phyloP scores from a whole-genome alignment of 2,797 vertebrate genomes.

The Onychomys leucogaster region DNA sequence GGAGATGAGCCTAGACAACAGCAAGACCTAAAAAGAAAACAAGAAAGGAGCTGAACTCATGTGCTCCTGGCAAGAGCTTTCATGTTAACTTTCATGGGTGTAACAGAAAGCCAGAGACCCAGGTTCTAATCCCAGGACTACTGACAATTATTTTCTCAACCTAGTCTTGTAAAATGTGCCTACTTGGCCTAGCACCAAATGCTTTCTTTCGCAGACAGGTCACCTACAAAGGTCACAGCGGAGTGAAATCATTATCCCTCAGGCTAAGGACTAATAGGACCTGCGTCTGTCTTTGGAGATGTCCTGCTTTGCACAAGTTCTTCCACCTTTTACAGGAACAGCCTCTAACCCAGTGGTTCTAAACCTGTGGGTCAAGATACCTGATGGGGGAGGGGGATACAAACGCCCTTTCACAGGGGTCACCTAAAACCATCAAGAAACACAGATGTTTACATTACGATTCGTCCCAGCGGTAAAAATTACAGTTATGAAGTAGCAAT shows the following conservation, averaged over 20 bases:
- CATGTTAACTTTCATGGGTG: rapidly evolving
- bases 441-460: not conserved
- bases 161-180: not conserved
- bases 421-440: not conserved
- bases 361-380: not conserved
- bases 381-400: rapidly evolving
- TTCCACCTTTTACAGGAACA: not conserved
- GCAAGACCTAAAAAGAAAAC: not conserved
- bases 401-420: not conserved
- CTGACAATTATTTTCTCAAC: not conserved
- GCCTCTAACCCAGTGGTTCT: not conserved
- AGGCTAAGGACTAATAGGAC: not conserved
- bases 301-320: not conserved
- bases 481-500: not conserved
- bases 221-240: not conserved
- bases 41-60: not conserved
- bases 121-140: not conserved
- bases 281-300: not conserved
- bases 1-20: not conserved
- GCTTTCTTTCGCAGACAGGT: not conserved
- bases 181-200: not conserved
- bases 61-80: not conserved
- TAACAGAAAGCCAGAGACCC: not conserved
- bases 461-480: not conserved
- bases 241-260: not conserved